phyloP scores from a whole-genome alignment of 2,113 vertebrate genomes.

The Phrynosoma blainvillii region DNA sequence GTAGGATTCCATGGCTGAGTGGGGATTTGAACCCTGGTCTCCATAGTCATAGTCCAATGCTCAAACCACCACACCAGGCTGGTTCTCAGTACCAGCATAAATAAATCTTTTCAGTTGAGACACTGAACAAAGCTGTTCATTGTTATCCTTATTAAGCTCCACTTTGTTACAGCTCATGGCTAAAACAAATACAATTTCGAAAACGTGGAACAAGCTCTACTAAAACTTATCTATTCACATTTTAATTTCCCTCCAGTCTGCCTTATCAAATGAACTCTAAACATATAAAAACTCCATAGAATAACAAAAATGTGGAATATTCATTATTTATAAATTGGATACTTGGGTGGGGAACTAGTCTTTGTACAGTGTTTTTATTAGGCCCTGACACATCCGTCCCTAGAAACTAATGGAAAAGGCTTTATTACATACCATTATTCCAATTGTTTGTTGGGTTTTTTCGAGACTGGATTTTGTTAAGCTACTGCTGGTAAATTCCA shows the following conservation, averaged over 20 bases:
- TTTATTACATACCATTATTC: slow-evolving; percentile 37
- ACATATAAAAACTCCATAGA: neutral
- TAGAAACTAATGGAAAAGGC: slow-evolving; percentile 36
- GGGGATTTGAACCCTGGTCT: too few relatives aligned
- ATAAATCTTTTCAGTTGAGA: neutral
- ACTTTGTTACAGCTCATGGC: neutral
- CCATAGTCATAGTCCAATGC: too few relatives aligned
- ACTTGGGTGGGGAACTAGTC: slow-evolving; percentile 14
- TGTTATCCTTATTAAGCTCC: neutral
- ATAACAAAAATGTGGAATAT: neutral
- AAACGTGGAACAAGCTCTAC: neutral
- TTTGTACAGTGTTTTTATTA: slow-evolving; percentile 1
- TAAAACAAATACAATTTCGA: neutral
- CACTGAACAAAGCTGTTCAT: neutral
- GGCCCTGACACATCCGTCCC: slow-evolving; percentile 29
- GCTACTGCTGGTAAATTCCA: slow-evolving; percentile 39
- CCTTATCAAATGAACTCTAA: neutral
- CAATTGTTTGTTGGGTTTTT: slow-evolving; percentile 36
- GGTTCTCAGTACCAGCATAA: too few relatives aligned
- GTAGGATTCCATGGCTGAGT: too few relatives aligned
- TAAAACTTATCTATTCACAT: neutral
- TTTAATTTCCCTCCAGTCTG: neutral
- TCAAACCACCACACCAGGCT: too few relatives aligned
- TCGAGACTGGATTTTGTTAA: slow-evolving; percentile 58
- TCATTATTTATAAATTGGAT: slow-evolving; percentile 30